Evolutionary conservation across 2,113 vertebrate genomes (phyloP), one percentile per base, ranked within the genome.

Genomic region (Carassius auratus): DNA sequence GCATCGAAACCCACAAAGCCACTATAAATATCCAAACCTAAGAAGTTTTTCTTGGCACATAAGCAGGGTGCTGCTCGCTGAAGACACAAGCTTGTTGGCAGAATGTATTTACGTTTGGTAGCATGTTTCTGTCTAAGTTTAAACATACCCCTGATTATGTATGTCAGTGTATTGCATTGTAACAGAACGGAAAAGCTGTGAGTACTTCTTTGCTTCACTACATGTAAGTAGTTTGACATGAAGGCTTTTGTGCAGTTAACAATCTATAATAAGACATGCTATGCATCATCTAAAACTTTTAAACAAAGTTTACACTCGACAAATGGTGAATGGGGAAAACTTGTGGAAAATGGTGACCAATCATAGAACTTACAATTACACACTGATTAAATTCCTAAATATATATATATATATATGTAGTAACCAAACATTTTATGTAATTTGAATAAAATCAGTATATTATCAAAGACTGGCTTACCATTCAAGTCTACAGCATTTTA

Each of bases 11-110:
- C 81, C 78, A 82, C 84, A 87, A 87, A 91, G 82, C 78, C 71
- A 57, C 86, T 84, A 85, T 81, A 87, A 91, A 91, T 90, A 84
- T 74, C 87, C 84, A 64, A 90, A 66, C 86, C 74, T 12, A 82
- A 84, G 78, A 55, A 86, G 86, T 89, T 92, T 87, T 90, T 85
- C 89, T 87, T 92, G 88, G 89, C 89, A 85, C 78, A 76, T 82
- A 2, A 30, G 55, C 12, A 81, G 78, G 84, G 64, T 50, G 33
- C 50, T 61, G 86, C 84, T 86, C 68, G 79, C 86, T 85, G 88
- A 90, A 76, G 86, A 50, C 75, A 89, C 48, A 45, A n/a, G 81
- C 83, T 86, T 84, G 75, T 85, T 84, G 86, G 66, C 68, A 57
- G 78, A 86, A 82, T 83, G 76, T 77, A 88, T 75, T 90, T 83